These are phyloP conservation scores for Palythoa grandiflora DNA, from an alignment of 92 coral and sea anemone species.

Conservation along the genomic window DNA sequence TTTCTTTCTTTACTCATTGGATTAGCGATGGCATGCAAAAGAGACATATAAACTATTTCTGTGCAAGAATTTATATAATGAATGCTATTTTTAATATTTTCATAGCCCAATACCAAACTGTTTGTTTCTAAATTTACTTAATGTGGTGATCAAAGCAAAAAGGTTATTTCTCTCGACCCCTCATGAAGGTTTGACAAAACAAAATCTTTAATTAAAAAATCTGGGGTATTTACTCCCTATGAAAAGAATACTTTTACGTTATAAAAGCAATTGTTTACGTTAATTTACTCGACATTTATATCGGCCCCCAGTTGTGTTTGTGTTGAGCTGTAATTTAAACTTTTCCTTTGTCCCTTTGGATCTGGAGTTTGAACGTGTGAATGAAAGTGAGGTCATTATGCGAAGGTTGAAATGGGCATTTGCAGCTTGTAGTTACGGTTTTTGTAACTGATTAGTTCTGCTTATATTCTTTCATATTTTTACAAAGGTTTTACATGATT, in stretches of 20 bases:
- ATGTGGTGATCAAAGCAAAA: slow-evolving; percentile 19
- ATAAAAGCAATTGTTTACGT: slow-evolving; percentile 82
- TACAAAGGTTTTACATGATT: not conserved
- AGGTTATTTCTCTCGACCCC: slow-evolving; percentile 43
- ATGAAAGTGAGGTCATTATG: not conserved
- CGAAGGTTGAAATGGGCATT: not conserved
- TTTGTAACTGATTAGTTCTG: not conserved
- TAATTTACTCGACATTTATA: slow-evolving; percentile 67
- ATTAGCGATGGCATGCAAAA: too few relatives aligned
- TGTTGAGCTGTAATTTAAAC: slow-evolving; percentile 72
- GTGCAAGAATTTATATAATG: not conserved
- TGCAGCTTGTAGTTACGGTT: not conserved
- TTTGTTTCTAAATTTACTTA: slow-evolving; percentile 1
- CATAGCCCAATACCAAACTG: slow-evolving; percentile 9
- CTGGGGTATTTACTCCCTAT: slow-evolving; percentile 76
- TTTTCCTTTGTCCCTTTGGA: slow-evolving; percentile 59
- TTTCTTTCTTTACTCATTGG: not conserved
- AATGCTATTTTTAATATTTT: not conserved
- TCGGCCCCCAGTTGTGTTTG: slow-evolving; percentile 89
- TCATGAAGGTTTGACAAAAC: slow-evolving; percentile 76
- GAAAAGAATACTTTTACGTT: slow-evolving; percentile 79
- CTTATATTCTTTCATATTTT: not conserved
- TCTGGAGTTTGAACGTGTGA: slow-evolving; percentile 55
- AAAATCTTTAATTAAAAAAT: slow-evolving; percentile 81
- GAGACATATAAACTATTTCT: not conserved